Percentiles rank a stretch among this genome's conserved stretches.
Evolutionary conservation across 2,113 vertebrate genomes (phyloP).

Genomic region (Brachyhypopomus gauderio): DNA sequence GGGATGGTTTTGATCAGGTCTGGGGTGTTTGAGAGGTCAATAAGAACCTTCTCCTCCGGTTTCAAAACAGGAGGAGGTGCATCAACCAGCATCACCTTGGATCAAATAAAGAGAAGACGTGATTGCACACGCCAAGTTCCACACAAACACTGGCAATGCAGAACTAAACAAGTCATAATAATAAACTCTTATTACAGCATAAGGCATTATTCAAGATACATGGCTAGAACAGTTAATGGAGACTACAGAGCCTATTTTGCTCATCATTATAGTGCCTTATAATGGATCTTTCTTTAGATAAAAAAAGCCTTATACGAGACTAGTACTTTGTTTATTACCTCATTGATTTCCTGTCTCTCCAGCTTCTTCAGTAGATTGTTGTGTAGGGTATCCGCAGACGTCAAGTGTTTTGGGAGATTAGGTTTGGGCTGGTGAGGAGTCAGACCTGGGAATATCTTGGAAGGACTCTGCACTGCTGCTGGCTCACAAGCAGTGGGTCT

Average conservation of each 20-base stretch:
- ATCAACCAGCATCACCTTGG: constrained; percentile 73
- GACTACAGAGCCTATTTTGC: no score
- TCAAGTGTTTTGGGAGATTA: constrained; percentile 40
- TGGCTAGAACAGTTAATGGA: no score
- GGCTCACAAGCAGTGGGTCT: constrained; percentile 5
- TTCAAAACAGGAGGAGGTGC: constrained; percentile 65
- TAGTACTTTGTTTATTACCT: constrained; percentile 27
- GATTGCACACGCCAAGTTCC: neutral
- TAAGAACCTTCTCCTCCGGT: constrained; percentile 72
- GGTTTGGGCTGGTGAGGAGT: neutral
- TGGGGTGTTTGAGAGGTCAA: constrained; percentile 77
- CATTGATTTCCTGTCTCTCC: constrained; percentile 60
- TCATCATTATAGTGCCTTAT: neutral
- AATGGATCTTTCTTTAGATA: neutral
- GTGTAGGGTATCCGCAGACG: constrained; percentile 38
- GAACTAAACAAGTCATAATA: neutral
- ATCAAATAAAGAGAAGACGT: neutral
- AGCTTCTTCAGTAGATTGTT: neutral
- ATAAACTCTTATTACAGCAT: neutral
- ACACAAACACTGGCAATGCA: neutral
- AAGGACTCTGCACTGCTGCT: constrained; percentile 20
- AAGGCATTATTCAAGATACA: no score
- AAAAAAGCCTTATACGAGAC: neutral
- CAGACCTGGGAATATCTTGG: neutral
- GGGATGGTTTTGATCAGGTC: constrained; percentile 65